Base-by-base conservation (phyloP, 2,888 invertebrate genomes). In the Ectemnius lituratus region DNA sequence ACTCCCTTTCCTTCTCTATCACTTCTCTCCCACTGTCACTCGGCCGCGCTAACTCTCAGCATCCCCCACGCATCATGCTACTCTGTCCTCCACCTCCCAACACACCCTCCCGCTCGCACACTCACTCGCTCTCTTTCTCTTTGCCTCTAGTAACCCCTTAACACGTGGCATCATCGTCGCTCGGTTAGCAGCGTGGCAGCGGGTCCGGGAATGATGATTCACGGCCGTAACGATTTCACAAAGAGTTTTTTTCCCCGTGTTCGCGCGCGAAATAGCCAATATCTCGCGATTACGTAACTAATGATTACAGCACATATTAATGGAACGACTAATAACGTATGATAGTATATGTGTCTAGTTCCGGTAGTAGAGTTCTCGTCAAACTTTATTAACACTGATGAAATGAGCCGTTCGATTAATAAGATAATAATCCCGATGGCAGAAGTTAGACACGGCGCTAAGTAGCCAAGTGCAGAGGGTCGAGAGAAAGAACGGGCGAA, bases 161-260 rank as follows among this genome's bases (percentile, higher is more conserved):
- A 80, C 72, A 62, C 82, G 75, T 68, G 81, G 77, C 83, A 83
- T 80, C 84, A 82, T 82, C 84, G 78, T 83, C 82, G 81, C 77
- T 84, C 78, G 80, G 84, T 84, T 86, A 84, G 82, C 81, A 73
- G 79, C 83, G 80, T 76, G 81, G 84, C 84, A 80, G 80, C 79
- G 80, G 83, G 75, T 72, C 80, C 37, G 78, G 81, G 81, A 78
- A 76, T 75, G 81, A 80, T 85, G 85, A 86, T 84, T 86, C 87
- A 84, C 84, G 71, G 68, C 58, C 80, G 76, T 80, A 79, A 83
- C 82, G 75, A 82, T 79, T 80, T 80, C 77, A 74, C 80, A 76
- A 77, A 76, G 80, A 77, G 77, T 70, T 70, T 75, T 70, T 77
- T 75, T 72, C 70, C 66, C 62, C 75, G 66, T 58, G 14, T 14